phyloP scores from a whole-genome alignment of 2,113 vertebrate species.

The Entomyzon cyanotis region DNA sequence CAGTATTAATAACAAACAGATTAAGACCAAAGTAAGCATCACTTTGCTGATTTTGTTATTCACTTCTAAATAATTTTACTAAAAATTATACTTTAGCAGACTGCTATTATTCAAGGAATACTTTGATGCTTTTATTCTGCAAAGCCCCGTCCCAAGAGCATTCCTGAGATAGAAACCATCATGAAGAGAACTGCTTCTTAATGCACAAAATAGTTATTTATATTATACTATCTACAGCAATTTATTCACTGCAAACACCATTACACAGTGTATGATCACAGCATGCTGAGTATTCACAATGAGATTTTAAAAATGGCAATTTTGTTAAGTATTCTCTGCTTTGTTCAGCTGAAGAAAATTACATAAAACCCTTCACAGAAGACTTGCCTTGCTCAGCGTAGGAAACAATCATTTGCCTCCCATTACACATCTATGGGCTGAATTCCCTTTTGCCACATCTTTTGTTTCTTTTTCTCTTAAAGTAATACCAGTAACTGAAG shows the following conservation, averaged over 20 bases:
- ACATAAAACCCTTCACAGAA: slow-evolving; percentile 43
- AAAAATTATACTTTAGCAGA: slow-evolving; percentile 2
- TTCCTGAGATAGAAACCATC: slow-evolving; percentile 24
- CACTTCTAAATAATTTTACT: background rate
- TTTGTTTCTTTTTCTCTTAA: background rate
- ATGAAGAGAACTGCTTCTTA: slow-evolving; percentile 28
- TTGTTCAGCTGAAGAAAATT: slow-evolving; percentile 53
- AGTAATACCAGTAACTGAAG: background rate
- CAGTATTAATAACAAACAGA: background rate
- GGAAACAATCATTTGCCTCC: slow-evolving; percentile 4
- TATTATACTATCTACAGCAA: slow-evolving; percentile 64
- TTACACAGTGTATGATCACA: slow-evolving; percentile 61
- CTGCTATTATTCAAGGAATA: slow-evolving; percentile 29
- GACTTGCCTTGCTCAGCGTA: slow-evolving; percentile 5
- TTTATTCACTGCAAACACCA: slow-evolving; percentile 65
- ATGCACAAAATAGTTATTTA: slow-evolving; percentile 56
- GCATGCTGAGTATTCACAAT: slow-evolving; percentile 49
- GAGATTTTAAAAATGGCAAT: slow-evolving; percentile 62
- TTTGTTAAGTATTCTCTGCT: slow-evolving; percentile 61
- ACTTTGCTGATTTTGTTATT: background rate
- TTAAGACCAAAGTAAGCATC: background rate
- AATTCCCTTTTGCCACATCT: background rate
- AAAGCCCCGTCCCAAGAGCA: background rate
- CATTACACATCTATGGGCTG: background rate
- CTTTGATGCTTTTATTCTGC: slow-evolving; percentile 8